phyloP scores from a whole-genome alignment of 1,140 invertebrate species.

The Pteromalus puparum region DNA sequence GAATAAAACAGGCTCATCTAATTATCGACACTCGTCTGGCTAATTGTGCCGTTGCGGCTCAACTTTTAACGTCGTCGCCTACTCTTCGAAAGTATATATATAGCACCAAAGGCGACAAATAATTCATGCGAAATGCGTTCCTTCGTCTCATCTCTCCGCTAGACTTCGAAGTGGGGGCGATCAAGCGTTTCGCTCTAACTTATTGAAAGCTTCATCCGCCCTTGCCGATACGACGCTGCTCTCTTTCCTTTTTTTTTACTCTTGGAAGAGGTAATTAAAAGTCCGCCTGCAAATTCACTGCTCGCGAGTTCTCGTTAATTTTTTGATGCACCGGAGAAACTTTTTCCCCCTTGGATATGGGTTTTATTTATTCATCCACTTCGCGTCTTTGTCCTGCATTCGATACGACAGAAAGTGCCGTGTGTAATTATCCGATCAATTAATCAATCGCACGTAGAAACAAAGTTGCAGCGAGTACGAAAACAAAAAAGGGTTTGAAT shows the following conservation, averaged over 20 bases:
- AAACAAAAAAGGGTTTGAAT: not conserved
- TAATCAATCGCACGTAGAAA: not conserved
- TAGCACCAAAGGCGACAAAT: not conserved
- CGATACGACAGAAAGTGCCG: too few species aligned
- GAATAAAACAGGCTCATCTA: conserved; percentile 18
- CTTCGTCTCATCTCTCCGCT: not conserved
- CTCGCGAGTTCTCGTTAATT: not conserved
- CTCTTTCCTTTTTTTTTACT: not conserved
- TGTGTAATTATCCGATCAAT: not conserved
- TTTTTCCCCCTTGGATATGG: too few species aligned
- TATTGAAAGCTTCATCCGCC: not conserved
- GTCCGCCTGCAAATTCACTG: not conserved
- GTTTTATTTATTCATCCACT: too few species aligned
- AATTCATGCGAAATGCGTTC: not conserved
- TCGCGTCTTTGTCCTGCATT: too few species aligned
- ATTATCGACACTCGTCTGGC: conserved; percentile 11
- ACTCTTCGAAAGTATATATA: not conserved
- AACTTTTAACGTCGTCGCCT: not conserved
- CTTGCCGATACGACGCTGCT: not conserved
- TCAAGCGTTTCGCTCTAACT: conserved; percentile 10
- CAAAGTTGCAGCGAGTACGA: not conserved
- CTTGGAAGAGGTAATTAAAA: not conserved
- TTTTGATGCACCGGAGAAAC: not conserved
- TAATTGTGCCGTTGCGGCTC: not conserved
- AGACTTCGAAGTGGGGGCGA: not conserved